A percentile compares a stretch with the other conserved stretches of the same genome.
These are phyloP conservation scores for Stylophora pistillata DNA, from an alignment of 64 coral and sea anemone genomes.

Conservation along the genomic window DNA sequence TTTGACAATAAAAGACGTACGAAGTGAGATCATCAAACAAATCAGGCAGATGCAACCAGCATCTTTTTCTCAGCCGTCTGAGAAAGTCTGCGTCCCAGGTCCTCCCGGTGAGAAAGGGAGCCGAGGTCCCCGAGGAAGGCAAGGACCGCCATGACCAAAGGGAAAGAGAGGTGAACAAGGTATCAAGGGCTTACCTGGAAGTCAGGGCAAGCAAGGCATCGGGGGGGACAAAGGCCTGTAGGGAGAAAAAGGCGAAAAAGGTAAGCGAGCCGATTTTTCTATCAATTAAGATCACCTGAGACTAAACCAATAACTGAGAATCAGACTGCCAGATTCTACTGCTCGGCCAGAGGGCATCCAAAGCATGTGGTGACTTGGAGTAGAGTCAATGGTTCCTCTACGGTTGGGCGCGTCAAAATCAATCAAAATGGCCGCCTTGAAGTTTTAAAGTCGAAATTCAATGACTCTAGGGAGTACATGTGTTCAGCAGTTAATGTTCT, in stretches of 20 bases:
- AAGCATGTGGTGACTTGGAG: conserved; percentile 31
- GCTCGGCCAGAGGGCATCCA: conserved; percentile 14
- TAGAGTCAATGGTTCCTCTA: conserved; percentile 17
- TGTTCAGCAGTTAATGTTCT: conserved; percentile 1
- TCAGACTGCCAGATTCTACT: no score
- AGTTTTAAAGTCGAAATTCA: no score
- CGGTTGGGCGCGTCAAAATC: no score
- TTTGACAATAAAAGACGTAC: no score
- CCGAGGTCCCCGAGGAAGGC: conserved; percentile 34
- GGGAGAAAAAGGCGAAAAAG: conserved; percentile 49
- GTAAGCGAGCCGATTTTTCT: not conserved
- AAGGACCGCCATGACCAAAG: conserved; percentile 14
- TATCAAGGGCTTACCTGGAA: conserved; percentile 34
- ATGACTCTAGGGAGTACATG: conserved; percentile 8
- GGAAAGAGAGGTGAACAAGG: conserved; percentile 42
- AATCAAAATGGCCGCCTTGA: not conserved
- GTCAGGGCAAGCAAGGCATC: conserved; percentile 51
- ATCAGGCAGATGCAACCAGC: no score
- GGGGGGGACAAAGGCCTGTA: conserved; percentile 42
- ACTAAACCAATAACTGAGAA: no score
- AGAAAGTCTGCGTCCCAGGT: no score
- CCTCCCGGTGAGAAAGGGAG: no score
- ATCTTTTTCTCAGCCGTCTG: no score
- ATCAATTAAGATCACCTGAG: not conserved
- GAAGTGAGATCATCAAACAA: no score